phyloP scores from a whole-genome alignment of 2,797 vertebrate genomes.

The Acridotheres tristis region DNA sequence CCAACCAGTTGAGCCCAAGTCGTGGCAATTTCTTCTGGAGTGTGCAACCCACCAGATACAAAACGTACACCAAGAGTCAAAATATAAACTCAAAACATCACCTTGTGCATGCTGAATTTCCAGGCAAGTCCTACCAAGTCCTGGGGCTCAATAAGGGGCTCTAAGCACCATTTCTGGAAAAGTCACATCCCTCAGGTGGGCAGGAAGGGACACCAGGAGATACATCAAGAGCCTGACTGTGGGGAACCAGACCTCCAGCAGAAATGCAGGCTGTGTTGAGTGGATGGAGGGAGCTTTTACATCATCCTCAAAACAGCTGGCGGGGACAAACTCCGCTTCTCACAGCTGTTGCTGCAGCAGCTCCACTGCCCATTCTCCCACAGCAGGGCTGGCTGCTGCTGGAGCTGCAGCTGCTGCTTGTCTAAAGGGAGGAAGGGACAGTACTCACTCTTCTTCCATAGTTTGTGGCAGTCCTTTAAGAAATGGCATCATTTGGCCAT shows the following conservation, averaged over 20 bases:
- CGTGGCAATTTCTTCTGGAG: rapidly evolving
- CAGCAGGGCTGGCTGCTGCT: rapidly evolving
- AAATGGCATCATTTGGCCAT: rapidly evolving
- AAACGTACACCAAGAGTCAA: not conserved
- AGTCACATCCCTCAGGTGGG: rapidly evolving
- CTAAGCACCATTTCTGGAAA: rapidly evolving
- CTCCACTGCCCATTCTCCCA: rapidly evolving
- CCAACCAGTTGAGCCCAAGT: rapidly evolving
- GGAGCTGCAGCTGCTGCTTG: not conserved
- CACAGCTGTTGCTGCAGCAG: not conserved
- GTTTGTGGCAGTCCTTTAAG: not conserved
- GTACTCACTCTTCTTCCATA: not conserved
- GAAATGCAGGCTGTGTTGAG: not conserved
- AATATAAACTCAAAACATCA: not conserved
- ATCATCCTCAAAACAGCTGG: rapidly evolving
- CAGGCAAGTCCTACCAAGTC: not conserved
- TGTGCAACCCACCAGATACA: not conserved
- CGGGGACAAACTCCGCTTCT: not conserved
- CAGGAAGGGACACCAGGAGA: not conserved
- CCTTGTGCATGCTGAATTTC: not conserved
- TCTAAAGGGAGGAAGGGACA: not conserved
- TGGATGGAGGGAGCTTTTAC: not conserved
- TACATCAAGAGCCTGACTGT: rapidly evolving
- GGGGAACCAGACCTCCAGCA: not conserved
- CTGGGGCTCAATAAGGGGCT: not conserved